Base-by-base conservation (phyloP, 2,888 invertebrate species). In the Anaspis maculata region DNA sequence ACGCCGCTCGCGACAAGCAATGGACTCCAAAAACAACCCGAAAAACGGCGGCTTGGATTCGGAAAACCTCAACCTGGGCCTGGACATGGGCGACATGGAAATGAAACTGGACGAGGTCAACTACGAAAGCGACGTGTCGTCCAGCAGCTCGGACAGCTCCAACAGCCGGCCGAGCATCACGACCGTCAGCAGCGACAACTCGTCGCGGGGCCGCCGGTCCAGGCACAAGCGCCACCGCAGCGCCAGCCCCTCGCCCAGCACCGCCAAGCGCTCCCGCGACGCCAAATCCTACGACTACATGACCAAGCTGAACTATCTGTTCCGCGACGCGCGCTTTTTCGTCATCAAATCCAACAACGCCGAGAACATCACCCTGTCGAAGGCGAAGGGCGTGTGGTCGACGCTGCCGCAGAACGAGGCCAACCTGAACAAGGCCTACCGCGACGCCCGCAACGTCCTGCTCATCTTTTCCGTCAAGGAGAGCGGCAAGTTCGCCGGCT, bases 331-430 rank as follows among this genome's bases (percentile, higher is more conserved):
- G 28, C 76, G 85, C 46, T 96, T 92, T 71, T 96, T 95, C 69
- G 77, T 97, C 36, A 95, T 97, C 54, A 97, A 97, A 69, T 95
- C 95, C 30, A 96, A 95, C 67, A 97, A 97, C 68, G 86, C 88
- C 37, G 96, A 97, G 67, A 97, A 97, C 65, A 87, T 97, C 30
- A 84, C 86, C 19, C 64, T 97, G 37, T 91, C 95, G 1, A 97
- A 97, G 67, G 86, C 84, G 10, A 90, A 89, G 70, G 91, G 89
- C 41, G 95, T 96, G 3, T 97, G 96, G 97, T 95, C 96, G 2
- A 97, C 97, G 2, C 76, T 95, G 36, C 95, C 95, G 2, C 91
- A 92, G 63, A 97, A 97, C 67, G 96, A 97, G 70, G 83, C 88
- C 1, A 91, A 94, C 66, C 73, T 97, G 30, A 96, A 95, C 68